Conservation (phyloP, 2,888 invertebrate species). For the Drosophila subsilvestris region DNA sequence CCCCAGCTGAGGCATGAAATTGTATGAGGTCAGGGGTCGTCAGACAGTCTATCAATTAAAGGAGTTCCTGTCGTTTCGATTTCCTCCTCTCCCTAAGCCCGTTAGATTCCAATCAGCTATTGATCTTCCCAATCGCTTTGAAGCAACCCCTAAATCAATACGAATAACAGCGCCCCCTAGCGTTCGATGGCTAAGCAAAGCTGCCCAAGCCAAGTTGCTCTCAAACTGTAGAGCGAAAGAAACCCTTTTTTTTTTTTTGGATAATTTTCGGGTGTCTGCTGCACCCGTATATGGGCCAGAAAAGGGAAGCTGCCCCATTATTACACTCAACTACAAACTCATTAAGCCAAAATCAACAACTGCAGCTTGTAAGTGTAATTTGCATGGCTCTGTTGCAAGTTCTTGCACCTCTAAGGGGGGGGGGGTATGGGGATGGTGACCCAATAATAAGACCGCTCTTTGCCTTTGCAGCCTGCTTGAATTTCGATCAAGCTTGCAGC, state of each 20-base stretch:
- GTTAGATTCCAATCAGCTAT: conserved; percentile 55
- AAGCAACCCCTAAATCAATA: conserved; percentile 73
- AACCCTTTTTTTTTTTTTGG: conserved; percentile 30
- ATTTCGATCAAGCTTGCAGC: conserved; percentile 16
- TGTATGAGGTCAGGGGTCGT: conserved; percentile 42
- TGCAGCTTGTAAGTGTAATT: conserved; percentile 59
- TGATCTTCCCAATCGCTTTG: conserved; percentile 70
- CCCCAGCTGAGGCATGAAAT: conserved; percentile 42
- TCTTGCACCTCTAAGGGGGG: neutral
- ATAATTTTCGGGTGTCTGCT: conserved; percentile 49
- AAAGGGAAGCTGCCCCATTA: conserved; percentile 50
- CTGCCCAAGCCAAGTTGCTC: conserved; percentile 30
- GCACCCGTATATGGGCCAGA: conserved; percentile 2
- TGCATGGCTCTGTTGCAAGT: conserved; percentile 48
- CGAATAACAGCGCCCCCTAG: conserved; percentile 59
- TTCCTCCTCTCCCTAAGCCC: neutral
- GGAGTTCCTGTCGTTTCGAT: conserved; percentile 4
- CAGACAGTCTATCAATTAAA: conserved; percentile 3
- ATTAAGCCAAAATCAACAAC: conserved; percentile 75
- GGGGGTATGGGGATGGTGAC: neutral
- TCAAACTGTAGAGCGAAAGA: conserved; percentile 52
- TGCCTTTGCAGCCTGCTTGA: conserved; percentile 33
- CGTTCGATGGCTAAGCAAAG: conserved; percentile 31
- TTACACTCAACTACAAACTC: conserved; percentile 77
- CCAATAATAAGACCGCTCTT: conserved; percentile 34